Evolutionary conservation across 2,888 invertebrate species (phyloP), one percentile per base, ranked within the genome.

Genomic region (Gibbula magus): DNA sequence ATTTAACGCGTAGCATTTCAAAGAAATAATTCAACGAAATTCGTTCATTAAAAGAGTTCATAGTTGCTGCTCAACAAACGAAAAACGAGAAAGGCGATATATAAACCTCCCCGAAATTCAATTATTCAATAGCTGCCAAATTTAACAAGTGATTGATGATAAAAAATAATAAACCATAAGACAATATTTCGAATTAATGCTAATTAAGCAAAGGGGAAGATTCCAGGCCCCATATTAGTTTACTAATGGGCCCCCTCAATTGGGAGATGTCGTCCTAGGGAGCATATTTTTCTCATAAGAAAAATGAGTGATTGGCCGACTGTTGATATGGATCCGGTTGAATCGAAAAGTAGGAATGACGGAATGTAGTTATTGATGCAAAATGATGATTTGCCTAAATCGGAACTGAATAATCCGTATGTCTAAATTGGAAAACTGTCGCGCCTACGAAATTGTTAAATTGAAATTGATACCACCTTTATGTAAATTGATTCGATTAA

Each of bases 261-360:
- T 45, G 45, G 45, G 35, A 13, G 45, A 45, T 45, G 45, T 45
- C 45, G 45, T 45, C 45, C 45, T 13, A 13, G 13, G 4, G 29
- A 61, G 61, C 61, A 61, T 61, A 61, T 61, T 61, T 61, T 61
- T 61, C 61, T 61, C 61, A 61, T 61, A 61, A 25, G 61, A 61
- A 61, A 61, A 29, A 25, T 61, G 61, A 61, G 25, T 29, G 61
- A 61, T 45, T 45, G 45, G 45, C 1, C 45, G 45, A 45, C 45
- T 45, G 45, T 45, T 45, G 45, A 45, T 45, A 45, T 10, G 10
- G 45, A 45, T 45, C 45, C 45, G 45, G 45, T 45, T 10, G 45
- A 45, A 45, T 45, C 45, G 10, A 45, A 45, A 45, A 45, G 10
- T 45, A 10, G 45, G 45, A 45, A 45, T 45, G 45, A 13, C 13